Evolutionary conservation across 2,113 vertebrate species (phyloP).

Genomic region (Furnarius figulus): DNA sequence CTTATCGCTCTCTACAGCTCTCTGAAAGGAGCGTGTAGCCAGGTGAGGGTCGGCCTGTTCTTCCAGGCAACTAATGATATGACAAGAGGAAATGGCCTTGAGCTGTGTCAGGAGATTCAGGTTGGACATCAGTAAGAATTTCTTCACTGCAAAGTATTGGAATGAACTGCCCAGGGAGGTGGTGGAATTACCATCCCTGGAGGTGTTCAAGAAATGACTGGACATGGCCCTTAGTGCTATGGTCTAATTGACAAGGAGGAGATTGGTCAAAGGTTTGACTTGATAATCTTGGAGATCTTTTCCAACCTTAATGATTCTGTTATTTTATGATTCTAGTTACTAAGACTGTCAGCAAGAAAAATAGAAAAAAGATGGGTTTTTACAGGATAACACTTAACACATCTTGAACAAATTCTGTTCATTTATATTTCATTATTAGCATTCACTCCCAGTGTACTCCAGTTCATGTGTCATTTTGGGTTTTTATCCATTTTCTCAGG

Average conservation of each 20-base stretch:
- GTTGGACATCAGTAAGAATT: background rate
- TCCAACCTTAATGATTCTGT: background rate
- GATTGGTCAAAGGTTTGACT: background rate
- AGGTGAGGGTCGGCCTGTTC: rapidly evolving
- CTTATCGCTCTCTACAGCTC: background rate
- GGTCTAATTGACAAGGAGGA: background rate
- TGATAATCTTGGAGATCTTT: background rate
- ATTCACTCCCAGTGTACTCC: background rate
- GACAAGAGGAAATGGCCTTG: background rate
- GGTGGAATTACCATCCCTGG: background rate
- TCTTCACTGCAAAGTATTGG: background rate
- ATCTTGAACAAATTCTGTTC: background rate
- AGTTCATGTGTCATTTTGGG: background rate
- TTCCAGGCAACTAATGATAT: background rate
- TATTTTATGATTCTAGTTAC: background rate
- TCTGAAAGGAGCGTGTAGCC: background rate
- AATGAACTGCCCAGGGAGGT: background rate
- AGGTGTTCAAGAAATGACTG: background rate
- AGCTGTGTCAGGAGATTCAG: background rate
- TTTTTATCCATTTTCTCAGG: background rate
- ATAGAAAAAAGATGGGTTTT: background rate
- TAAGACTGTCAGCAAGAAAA: background rate
- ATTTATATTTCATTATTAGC: background rate
- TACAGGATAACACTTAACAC: rapidly evolving
- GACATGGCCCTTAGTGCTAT: background rate